These are phyloP conservation scores for Hyposoter dolosus DNA, from an alignment of 2,888 invertebrate species.

Conservation along the genomic window DNA sequence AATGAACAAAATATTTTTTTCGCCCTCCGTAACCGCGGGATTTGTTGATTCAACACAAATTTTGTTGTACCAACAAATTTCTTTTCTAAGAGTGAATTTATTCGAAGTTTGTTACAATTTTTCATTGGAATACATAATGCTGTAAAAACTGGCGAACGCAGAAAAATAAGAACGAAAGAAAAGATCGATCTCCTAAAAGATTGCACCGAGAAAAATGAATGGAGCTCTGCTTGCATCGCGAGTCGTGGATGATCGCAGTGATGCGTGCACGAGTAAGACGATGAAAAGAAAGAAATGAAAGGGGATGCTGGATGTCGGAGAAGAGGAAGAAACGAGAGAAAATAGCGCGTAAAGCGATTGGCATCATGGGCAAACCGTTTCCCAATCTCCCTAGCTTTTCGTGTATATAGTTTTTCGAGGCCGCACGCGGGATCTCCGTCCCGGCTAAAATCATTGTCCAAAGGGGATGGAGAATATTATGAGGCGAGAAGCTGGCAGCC, in stretches of 20 bases:
- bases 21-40: too few species aligned
- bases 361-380: not conserved
- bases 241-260: too few species aligned
- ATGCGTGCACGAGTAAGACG: too few species aligned
- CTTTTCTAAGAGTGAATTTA: not conserved
- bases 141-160: too few species aligned
- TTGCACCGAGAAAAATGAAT: not conserved
- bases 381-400: not conserved
- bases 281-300: too few species aligned
- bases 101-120: not conserved
- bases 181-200: too few species aligned
- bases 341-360: slow-evolving; percentile 7
- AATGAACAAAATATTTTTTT: too few species aligned
- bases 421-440: not conserved
- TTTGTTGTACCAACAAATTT: too few species aligned
- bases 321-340: not conserved
- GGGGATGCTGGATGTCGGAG: not conserved
- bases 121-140: not conserved
- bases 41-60: too few species aligned
- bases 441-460: slow-evolving; percentile 9
- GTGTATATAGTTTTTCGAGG: slow-evolving; percentile 1
- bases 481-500: not conserved
- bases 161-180: too few species aligned
- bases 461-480: slow-evolving; percentile 21
- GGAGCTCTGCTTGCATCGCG: not conserved